Evolutionary conservation across 2,797 vertebrate species (phyloP).

Genomic region (Delichon dasypus): DNA sequence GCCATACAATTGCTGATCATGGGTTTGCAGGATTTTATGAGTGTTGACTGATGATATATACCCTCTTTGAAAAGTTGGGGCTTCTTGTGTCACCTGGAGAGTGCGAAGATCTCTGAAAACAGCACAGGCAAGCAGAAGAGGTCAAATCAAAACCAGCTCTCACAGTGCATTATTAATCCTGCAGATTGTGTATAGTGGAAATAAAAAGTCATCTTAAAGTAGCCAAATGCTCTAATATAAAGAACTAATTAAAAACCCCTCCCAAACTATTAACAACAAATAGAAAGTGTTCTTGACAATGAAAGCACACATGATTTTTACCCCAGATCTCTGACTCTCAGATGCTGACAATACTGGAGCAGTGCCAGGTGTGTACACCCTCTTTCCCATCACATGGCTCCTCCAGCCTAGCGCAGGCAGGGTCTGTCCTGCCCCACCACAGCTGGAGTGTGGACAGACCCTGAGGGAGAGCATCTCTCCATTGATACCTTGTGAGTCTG

Average conservation of each 20-base stretch:
- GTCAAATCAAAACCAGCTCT: neutral
- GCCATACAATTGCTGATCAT: neutral
- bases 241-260: neutral
- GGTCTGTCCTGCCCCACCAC: neutral
- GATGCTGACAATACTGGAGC: neutral
- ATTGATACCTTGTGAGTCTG: neutral
- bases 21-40: neutral
- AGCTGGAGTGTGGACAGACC: neutral
- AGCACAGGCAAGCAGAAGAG: neutral
- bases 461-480: neutral
- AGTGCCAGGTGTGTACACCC: neutral
- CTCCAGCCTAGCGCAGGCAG: neutral
- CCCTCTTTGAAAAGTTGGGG: neutral
- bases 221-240: neutral
- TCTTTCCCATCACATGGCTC: fast-evolving
- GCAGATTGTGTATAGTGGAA: neutral
- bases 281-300: neutral
- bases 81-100: neutral
- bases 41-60: neutral
- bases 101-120: neutral
- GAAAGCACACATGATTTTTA: neutral
- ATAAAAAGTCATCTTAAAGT: neutral
- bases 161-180: neutral
- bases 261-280: neutral
- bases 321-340: neutral